Evolutionary conservation across 2,888 invertebrate species (phyloP).

Genomic region (Oligia latruncula): DNA sequence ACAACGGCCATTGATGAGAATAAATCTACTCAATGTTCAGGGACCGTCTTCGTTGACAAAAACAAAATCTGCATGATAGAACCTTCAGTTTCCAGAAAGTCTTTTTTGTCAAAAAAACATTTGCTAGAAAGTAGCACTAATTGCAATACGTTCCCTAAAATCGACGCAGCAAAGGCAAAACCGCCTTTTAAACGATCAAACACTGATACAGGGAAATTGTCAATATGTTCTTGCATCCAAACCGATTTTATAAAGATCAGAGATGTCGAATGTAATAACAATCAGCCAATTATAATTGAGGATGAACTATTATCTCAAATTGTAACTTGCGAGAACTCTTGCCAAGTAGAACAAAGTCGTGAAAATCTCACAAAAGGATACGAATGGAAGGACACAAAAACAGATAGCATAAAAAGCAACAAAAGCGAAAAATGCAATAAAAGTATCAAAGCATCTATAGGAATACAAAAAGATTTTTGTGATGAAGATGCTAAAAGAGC

Average conservation of each 20-base stretch:
- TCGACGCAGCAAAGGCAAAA: slow-evolving; percentile 62
- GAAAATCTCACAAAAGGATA: background rate
- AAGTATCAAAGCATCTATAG: slow-evolving; percentile 47
- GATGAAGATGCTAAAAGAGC: slow-evolving; percentile 1
- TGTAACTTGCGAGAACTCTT: slow-evolving; percentile 23
- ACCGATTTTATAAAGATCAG: slow-evolving; percentile 33
- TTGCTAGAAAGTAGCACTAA: slow-evolving; percentile 20
- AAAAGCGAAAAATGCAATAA: slow-evolving; percentile 9
- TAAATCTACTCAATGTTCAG: slow-evolving; percentile 77
- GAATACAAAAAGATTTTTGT: slow-evolving; percentile 63
- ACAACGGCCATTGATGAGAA: slow-evolving; percentile 78
- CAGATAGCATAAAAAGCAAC: slow-evolving; percentile 5
- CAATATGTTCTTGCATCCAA: slow-evolving; percentile 51
- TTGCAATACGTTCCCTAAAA: slow-evolving; percentile 78
- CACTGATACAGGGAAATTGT: slow-evolving; percentile 71
- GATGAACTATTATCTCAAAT: background rate
- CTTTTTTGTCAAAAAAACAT: slow-evolving; percentile 15
- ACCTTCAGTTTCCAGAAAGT: slow-evolving; percentile 13
- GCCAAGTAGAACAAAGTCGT: slow-evolving; percentile 15
- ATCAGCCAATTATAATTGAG: background rate
- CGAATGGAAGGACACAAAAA: slow-evolving; percentile 5
- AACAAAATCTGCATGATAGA: slow-evolving; percentile 23
- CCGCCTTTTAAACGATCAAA: slow-evolving; percentile 75
- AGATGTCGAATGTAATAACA: slow-evolving; percentile 25
- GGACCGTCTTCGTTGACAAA: slow-evolving; percentile 32